A percentile compares a stretch with the other conserved stretches of the same genome.
Conservation (phyloP, 1,140 invertebrate genomes). For the Diorhabda elongata region DNA sequence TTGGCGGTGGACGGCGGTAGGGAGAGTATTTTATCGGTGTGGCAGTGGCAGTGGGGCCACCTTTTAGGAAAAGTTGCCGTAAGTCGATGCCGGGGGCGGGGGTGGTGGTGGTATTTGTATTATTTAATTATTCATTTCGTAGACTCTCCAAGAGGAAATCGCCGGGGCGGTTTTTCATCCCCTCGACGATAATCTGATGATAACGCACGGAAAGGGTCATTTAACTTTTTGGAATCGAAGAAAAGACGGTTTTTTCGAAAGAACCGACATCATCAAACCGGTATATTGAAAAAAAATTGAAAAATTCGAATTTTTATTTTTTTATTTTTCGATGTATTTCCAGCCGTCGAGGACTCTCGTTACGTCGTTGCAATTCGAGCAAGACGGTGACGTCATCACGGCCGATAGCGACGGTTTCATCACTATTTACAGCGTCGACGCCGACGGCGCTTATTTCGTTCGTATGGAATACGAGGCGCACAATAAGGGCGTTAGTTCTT, state of each 20-base stretch:
- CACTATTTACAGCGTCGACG: conserved; percentile 86
- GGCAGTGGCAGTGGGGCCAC: conserved; percentile 89
- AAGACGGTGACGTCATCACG: conserved; percentile 89
- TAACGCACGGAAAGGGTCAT: conserved; percentile 90
- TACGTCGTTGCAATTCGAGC: conserved; percentile 84
- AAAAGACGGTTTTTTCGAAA: conserved; percentile 84
- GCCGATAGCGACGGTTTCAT: conserved; percentile 93
- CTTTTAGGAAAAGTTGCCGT: conserved; percentile 83
- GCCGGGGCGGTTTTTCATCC: conserved; percentile 90
- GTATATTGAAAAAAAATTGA: conserved; percentile 43
- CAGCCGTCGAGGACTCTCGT: conserved; percentile 76
- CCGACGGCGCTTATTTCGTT: conserved; percentile 82
- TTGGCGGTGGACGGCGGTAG: conserved; percentile 78
- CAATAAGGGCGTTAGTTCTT: conserved; percentile 77
- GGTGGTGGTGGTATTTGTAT: no score
- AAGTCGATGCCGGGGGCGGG: conserved; percentile 46
- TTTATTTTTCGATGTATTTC: conserved; percentile 25
- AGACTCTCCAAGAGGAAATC: conserved; percentile 85
- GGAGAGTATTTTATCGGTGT: conserved; percentile 81
- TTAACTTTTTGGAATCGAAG: conserved; percentile 88
- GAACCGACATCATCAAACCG: conserved; percentile 81
- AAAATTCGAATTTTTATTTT: no score
- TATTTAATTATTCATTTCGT: conserved; percentile 19
- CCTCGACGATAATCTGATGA: conserved; percentile 85
- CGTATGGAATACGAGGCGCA: conserved; percentile 85